Base-by-base conservation (phyloP, 1,140 invertebrate species). In the Drosophila burlai region DNA sequence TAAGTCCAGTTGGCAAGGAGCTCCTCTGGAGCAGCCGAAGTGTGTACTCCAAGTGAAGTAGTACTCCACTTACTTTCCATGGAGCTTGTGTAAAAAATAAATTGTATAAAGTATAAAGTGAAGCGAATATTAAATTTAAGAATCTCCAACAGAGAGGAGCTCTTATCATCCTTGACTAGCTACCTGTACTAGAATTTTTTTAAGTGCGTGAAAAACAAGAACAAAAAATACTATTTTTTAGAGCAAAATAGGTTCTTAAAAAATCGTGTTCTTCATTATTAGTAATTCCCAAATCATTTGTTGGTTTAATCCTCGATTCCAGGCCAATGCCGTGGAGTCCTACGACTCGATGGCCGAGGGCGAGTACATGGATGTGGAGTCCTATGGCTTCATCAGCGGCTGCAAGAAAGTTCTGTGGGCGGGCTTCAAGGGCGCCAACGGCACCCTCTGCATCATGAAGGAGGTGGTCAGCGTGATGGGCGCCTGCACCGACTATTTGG, bases 371-470 rank as follows among this genome's bases (percentile, higher is more conserved):
- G 83, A 71, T 31, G 9, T 85, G 8, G 80, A 79, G 16, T 6
- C 45, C 8, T 40, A 13, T 29, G 54, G 80, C 11, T 68, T 82
- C 34, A 26, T 85, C 7, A 1, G 11, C 2, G 11, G 13, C 9
- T 63, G 78, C 62, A 47, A 29, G 6, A 57, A 43, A 0, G 9
- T 55, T 0, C 10, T 91, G 16, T 64, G 26, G n/a, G 57, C 50
- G 15, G 66, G 40, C 9, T 36, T 67, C 9, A 80, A 68, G 40
- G 52, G 77, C 4, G 8, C 76, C 18, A 79, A 81, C n/a, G 87
- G 83, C 18, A 68, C 80, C 43, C 75, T 69, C 42, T 91, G 87
- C 60, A 76, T 72, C 29, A 4, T 91, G 1, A 75, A 83, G 31
- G 64, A 83, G 43, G 78, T 79, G 2, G 42, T 21, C 15, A 26